These are phyloP conservation scores for Australoheros scitulus DNA, from an alignment of 2,113 vertebrate species.

Conservation along the genomic window DNA sequence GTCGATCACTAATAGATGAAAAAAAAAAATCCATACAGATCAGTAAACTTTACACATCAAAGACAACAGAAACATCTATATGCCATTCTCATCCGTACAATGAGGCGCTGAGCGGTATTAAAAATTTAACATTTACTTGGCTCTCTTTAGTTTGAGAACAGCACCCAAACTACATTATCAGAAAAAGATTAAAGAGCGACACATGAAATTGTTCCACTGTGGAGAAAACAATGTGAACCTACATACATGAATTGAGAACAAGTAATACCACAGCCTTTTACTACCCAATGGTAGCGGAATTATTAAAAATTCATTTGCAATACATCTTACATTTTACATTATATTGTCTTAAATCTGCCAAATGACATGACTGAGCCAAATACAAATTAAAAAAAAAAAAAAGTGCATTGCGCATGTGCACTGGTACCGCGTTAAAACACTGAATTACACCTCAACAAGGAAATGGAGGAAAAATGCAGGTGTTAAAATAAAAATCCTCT, in stretches of 20 bases:
- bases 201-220: not conserved
- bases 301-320: not conserved
- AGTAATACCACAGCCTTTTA: constrained; percentile 7
- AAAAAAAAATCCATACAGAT: not conserved
- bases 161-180: not conserved
- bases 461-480: not conserved
- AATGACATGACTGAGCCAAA: constrained; percentile 1
- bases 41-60: constrained; percentile 33
- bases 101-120: constrained; percentile 19
- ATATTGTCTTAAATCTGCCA: not conserved
- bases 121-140: constrained; percentile 26
- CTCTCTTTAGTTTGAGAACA: constrained; percentile 12
- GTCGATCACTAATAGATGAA: constrained; percentile 16
- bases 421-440: constrained; percentile 2
- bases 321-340: not conserved
- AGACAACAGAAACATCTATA: constrained; percentile 24
- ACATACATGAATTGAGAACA: constrained; percentile 8
- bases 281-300: not conserved
- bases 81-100: not conserved
- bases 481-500: constrained; percentile 39
- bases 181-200: not conserved
- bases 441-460: not conserved
- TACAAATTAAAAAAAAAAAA: not conserved
- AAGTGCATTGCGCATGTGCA: constrained; percentile 19
- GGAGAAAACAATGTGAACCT: not conserved